Percentiles rank a stretch among this genome's conserved stretches.
These are phyloP conservation scores for Philypnodon macrostomus DNA, from an alignment of 2,797 vertebrate species.

Conservation along the genomic window DNA sequence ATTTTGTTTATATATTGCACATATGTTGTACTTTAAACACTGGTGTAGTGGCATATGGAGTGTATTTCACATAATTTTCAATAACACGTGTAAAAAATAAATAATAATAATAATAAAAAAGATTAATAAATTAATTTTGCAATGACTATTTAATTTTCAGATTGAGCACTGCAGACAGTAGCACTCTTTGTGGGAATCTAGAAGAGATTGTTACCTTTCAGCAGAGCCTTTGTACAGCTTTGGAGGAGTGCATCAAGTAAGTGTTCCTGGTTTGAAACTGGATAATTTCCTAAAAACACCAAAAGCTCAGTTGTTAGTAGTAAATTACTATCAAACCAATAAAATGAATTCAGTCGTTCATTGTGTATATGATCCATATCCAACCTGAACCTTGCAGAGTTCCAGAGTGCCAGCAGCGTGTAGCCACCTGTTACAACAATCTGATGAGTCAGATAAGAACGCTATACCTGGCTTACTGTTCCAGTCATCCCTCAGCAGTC, in stretches of 20 bases:
- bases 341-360: too few relatives aligned
- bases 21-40: background rate
- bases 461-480: constrained; percentile 91
- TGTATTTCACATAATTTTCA: too few relatives aligned
- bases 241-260: constrained; percentile 96
- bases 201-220: constrained; percentile 94
- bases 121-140: background rate
- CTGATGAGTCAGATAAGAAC: constrained; percentile 89
- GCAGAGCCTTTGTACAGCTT: constrained; percentile 85
- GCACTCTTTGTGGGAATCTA: constrained; percentile 87
- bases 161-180: constrained; percentile 81
- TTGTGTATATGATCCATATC: too few relatives aligned
- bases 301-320: constrained; percentile 1
- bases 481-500: constrained; percentile 92
- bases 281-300: too few relatives aligned
- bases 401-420: constrained; percentile 89
- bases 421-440: constrained; percentile 88
- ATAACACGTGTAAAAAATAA: too few relatives aligned
- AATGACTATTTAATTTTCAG: constrained; percentile 57
- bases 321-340: too few relatives aligned
- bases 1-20: background rate
- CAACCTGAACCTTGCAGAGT: constrained; percentile 70
- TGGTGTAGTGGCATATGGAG: too few relatives aligned
- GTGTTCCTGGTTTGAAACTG: too few relatives aligned
- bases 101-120: too few relatives aligned